These are phyloP conservation scores for Dyspetes luteomarginatus DNA, from an alignment of 2,888 invertebrate genomes.

Conservation along the genomic window DNA sequence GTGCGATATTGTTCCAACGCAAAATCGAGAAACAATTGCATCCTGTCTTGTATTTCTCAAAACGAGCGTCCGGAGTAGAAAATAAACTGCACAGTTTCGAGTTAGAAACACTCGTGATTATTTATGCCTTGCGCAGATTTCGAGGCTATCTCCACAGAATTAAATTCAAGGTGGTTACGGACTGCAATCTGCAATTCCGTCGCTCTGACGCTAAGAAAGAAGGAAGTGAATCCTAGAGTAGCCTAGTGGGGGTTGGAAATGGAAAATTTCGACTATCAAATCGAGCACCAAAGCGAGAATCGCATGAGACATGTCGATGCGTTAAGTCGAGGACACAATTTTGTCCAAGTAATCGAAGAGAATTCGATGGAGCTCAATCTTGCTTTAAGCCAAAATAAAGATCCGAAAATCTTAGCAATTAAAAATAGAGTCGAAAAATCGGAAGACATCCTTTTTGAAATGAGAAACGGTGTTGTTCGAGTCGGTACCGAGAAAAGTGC, in stretches of 20 bases:
- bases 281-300: conserved; percentile 67
- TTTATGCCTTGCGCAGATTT: conserved; percentile 70
- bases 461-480: conserved; percentile 64
- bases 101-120: conserved; percentile 71
- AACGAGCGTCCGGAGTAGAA: conserved; percentile 71
- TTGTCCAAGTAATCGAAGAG: conserved; percentile 48
- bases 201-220: conserved; percentile 70
- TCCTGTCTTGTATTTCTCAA: conserved; percentile 76
- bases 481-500: conserved; percentile 57
- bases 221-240: conserved; percentile 74
- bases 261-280: conserved; percentile 68
- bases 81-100: conserved; percentile 76
- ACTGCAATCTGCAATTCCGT: conserved; percentile 71
- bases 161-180: conserved; percentile 73
- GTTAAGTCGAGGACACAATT: conserved; percentile 54
- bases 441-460: conserved; percentile 56
- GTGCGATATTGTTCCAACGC: conserved; percentile 75
- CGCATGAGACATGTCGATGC: conserved; percentile 74
- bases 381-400: background rate
- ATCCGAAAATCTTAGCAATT: background rate
- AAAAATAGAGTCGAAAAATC: background rate
- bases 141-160: conserved; percentile 70
- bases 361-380: conserved; percentile 52
- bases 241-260: conserved; percentile 72
- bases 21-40: conserved; percentile 71